phyloP scores from a whole-genome alignment of 2,888 invertebrate genomes.

The Dascillus cervinus region DNA sequence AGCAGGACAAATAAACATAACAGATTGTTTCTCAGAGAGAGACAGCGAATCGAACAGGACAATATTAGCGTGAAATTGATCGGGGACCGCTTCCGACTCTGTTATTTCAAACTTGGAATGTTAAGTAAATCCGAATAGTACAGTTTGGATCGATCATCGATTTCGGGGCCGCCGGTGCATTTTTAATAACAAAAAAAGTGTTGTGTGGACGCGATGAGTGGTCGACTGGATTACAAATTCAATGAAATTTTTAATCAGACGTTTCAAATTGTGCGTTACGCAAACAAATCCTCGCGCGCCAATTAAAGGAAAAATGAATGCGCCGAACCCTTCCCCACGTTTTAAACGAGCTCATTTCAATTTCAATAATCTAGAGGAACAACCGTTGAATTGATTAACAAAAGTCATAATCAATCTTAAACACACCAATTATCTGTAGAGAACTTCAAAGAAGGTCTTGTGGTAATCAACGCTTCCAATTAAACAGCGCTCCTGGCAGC shows the following conservation, averaged over 20 bases:
- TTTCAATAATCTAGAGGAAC: constrained; percentile 18
- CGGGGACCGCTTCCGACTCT: constrained; percentile 26
- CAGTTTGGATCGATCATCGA: too few relatives aligned
- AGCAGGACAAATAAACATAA: constrained; percentile 14
- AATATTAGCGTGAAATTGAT: constrained; percentile 45
- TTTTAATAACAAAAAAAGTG: too few relatives aligned
- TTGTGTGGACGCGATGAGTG: too few relatives aligned
- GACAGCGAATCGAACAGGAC: constrained; percentile 29
- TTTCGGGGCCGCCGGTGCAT: too few relatives aligned
- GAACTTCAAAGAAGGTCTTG: constrained; percentile 38
- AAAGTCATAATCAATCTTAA: constrained; percentile 43
- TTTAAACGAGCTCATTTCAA: constrained; percentile 18
- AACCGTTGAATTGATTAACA: constrained; percentile 32
- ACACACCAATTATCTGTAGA: constrained; percentile 39
- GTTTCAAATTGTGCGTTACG: too few relatives aligned
- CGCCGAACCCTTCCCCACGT: too few relatives aligned
- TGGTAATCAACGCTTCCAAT: constrained; percentile 43
- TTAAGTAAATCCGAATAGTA: constrained; percentile 36
- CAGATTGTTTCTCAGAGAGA: constrained; percentile 13
- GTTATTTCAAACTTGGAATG: constrained; percentile 34
- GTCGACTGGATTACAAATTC: neutral
- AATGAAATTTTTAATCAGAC: neutral
- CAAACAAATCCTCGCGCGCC: too few relatives aligned
- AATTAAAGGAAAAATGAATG: too few relatives aligned
- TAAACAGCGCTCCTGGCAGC: constrained; percentile 40